Percentiles rank a stretch among this genome's conserved stretches.
Evolutionary conservation across 2,113 vertebrate species (phyloP).

Genomic region (Hydrolagus affinis): DNA sequence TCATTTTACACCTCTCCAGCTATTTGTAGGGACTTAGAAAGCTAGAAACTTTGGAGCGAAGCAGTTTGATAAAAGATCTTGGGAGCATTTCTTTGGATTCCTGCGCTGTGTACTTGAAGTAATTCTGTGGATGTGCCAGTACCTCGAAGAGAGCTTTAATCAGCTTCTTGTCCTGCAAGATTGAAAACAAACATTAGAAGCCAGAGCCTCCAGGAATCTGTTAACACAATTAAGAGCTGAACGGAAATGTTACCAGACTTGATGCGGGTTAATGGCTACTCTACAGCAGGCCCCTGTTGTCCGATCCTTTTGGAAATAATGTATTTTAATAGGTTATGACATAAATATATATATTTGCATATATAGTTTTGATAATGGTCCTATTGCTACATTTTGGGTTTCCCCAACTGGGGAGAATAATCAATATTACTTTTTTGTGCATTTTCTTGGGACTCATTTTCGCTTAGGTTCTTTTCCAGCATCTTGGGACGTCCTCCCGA

Average conservation of each 20-base stretch:
- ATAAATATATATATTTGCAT: no score
- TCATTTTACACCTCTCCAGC: constrained; percentile 40
- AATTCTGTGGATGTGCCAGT: constrained; percentile 93
- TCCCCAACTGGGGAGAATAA: no score
- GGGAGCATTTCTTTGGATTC: constrained; percentile 97
- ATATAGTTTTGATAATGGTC: no score
- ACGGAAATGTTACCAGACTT: no score
- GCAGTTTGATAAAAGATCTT: constrained; percentile 92
- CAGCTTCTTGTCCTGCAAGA: constrained; percentile 87
- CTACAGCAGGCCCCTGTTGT: no score
- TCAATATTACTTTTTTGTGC: no score
- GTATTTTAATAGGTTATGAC: no score
- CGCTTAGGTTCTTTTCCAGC: background rate
- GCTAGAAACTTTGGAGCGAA: constrained; percentile 95
- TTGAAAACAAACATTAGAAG: constrained; percentile 34
- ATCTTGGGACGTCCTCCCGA: no score
- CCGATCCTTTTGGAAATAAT: no score
- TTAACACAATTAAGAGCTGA: background rate
- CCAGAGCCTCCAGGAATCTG: background rate
- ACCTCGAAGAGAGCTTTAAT: constrained; percentile 97
- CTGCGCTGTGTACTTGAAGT: constrained; percentile 93
- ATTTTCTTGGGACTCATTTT: background rate
- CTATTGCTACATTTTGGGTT: no score
- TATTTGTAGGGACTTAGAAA: constrained; percentile 96
- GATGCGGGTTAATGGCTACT: no score